Evolutionary conservation across 2,113 vertebrate species (phyloP).

Genomic region (Raja brachyura): DNA sequence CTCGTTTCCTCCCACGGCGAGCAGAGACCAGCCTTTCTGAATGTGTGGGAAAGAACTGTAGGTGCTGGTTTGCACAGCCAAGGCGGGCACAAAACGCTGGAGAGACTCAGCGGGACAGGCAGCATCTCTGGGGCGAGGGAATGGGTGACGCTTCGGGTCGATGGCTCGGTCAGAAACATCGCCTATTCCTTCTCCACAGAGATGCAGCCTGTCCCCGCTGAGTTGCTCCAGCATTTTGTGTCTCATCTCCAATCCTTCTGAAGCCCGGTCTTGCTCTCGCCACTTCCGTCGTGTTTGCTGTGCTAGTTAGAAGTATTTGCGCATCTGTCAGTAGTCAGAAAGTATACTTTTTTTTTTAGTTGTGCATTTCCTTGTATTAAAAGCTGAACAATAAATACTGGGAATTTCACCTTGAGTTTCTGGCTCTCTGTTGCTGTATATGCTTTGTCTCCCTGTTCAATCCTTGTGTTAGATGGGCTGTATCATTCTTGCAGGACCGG

Average conservation of each 20-base stretch:
- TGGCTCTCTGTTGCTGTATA: neutral
- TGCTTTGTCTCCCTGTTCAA: neutral
- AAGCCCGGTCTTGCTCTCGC: neutral
- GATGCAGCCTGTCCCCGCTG: too few relatives aligned
- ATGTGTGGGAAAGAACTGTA: too few relatives aligned
- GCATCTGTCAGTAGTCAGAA: neutral
- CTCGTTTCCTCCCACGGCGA: neutral
- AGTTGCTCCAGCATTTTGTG: too few relatives aligned
- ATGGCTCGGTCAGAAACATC: too few relatives aligned
- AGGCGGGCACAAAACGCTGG: too few relatives aligned
- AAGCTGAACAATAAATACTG: conserved; percentile 25
- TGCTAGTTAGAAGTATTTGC: conserved; percentile 9
- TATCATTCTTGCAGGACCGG: neutral
- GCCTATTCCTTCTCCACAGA: too few relatives aligned
- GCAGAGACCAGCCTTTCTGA: neutral
- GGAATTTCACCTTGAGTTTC: conserved; percentile 12
- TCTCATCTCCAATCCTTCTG: neutral
- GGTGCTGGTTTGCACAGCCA: too few relatives aligned
- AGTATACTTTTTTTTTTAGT: neutral
- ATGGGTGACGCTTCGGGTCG: too few relatives aligned
- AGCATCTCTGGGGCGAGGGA: too few relatives aligned
- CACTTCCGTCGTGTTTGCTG: neutral
- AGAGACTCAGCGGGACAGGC: too few relatives aligned
- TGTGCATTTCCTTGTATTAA: conserved; percentile 28
- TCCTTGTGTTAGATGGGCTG: too few relatives aligned